Conservation (phyloP, 2,797 vertebrate genomes). For the Melanotaenia nigrans region DNA sequence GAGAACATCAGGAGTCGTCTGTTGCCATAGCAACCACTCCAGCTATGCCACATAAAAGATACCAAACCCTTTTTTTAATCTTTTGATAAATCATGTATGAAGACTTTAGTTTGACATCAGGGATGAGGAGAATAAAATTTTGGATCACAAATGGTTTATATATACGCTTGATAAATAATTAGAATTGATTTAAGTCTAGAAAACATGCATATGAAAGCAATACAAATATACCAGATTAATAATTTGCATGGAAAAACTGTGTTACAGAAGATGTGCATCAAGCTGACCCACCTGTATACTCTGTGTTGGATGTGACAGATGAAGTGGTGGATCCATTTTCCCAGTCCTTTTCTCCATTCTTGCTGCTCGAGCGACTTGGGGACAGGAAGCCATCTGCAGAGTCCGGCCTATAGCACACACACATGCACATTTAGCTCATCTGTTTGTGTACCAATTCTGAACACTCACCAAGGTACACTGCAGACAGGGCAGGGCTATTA, state of each 20-base stretch:
- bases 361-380: constrained; percentile 91
- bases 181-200: not conserved
- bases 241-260: not conserved
- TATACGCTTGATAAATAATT: not conserved
- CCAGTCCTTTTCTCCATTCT: constrained; percentile 98
- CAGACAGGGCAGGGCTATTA: constrained; percentile 18
- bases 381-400: constrained; percentile 95
- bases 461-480: constrained; percentile 23
- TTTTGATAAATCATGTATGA: constrained; percentile 52
- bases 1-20: constrained; percentile 16
- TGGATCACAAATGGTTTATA: not conserved
- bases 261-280: not conserved
- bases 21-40: constrained; percentile 56
- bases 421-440: constrained; percentile 28
- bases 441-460: constrained; percentile 23
- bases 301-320: constrained; percentile 94
- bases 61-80: constrained; percentile 20
- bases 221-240: not conserved
- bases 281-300: constrained; percentile 90
- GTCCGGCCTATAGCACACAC: constrained; percentile 85
- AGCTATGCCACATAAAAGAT: constrained; percentile 26
- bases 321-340: constrained; percentile 97
- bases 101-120: not conserved
- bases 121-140: not conserved
- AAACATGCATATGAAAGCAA: not conserved